Evolutionary conservation across 2,113 vertebrate species (phyloP).

Genomic region (Limanda limanda): DNA sequence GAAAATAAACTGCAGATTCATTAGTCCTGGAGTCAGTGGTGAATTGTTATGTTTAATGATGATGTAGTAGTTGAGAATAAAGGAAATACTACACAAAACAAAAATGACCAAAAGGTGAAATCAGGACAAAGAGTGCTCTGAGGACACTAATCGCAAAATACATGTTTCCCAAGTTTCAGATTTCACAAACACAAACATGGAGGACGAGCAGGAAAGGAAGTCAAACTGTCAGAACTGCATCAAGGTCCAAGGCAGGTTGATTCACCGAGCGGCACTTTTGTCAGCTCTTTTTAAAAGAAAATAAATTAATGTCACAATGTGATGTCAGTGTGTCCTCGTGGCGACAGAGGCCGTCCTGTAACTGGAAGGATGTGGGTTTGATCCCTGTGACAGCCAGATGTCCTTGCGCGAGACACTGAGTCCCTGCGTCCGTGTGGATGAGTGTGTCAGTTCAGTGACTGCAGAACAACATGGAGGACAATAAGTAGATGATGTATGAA

Average conservation of each 20-base stretch:
- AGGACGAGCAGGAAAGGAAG: constrained; percentile 30
- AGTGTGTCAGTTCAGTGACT: constrained; percentile 46
- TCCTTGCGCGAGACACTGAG: constrained; percentile 27
- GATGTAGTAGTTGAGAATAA: too few relatives aligned
- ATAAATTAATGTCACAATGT: constrained; percentile 27
- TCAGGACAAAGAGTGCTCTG: background rate
- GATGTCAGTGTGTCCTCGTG: constrained; percentile 25
- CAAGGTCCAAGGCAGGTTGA: constrained; percentile 40
- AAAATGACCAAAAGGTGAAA: background rate
- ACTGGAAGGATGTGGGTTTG: constrained; percentile 37
- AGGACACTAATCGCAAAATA: background rate
- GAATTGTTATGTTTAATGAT: too few relatives aligned
- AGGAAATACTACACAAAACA: background rate
- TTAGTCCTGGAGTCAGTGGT: too few relatives aligned
- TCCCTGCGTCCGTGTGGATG: constrained; percentile 25
- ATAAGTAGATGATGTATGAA: constrained; percentile 63
- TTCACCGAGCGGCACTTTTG: constrained; percentile 14
- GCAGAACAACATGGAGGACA: constrained; percentile 44
- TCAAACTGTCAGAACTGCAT: constrained; percentile 34
- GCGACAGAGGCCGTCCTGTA: background rate
- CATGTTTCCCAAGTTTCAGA: background rate
- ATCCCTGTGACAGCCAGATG: constrained; percentile 33
- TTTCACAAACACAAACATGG: constrained; percentile 25
- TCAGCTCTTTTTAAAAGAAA: constrained; percentile 24
- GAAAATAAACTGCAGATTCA: too few relatives aligned